Conservation (phyloP, 2,797 vertebrate species). For the Sphaeramia orbicularis region DNA sequence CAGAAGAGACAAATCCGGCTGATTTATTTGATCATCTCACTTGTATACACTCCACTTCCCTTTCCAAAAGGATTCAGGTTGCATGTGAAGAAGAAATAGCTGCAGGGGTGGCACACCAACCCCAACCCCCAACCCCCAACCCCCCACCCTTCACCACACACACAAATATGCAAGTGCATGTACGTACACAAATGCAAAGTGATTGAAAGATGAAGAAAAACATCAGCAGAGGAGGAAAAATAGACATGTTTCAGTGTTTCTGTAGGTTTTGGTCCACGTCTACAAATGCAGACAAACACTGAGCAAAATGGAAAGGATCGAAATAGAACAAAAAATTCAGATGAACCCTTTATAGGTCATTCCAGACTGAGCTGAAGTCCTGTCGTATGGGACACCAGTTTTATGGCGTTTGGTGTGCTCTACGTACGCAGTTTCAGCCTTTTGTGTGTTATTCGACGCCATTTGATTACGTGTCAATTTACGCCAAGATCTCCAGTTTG, state of each 20-base stretch:
- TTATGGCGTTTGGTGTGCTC: no score
- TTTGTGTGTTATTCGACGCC: no score
- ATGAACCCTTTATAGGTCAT: no score
- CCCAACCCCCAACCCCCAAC: slow-evolving; percentile 18
- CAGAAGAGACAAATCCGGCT: slow-evolving; percentile 62
- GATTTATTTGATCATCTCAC: slow-evolving; percentile 86
- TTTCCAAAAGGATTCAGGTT: slow-evolving; percentile 83
- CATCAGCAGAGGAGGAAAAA: background rate
- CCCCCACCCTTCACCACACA: slow-evolving; percentile 18
- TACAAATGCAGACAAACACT: slow-evolving; percentile 5
- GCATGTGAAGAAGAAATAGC: slow-evolving; percentile 68
- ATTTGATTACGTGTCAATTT: no score
- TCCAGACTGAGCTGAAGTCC: no score
- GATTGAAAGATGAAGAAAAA: slow-evolving; percentile 8
- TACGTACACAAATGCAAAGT: slow-evolving; percentile 10
- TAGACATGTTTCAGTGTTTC: background rate
- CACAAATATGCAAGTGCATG: slow-evolving; percentile 31
- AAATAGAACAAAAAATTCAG: background rate
- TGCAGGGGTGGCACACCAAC: slow-evolving; percentile 65
- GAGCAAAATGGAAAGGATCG: no score
- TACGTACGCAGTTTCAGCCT: no score
- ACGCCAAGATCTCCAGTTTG: no score
- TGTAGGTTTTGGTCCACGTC: background rate
- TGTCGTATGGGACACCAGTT: no score
- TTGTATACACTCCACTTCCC: slow-evolving; percentile 79